phyloP scores from a whole-genome alignment of 2,888 invertebrate species.

The Sarcophaga carnaria region DNA sequence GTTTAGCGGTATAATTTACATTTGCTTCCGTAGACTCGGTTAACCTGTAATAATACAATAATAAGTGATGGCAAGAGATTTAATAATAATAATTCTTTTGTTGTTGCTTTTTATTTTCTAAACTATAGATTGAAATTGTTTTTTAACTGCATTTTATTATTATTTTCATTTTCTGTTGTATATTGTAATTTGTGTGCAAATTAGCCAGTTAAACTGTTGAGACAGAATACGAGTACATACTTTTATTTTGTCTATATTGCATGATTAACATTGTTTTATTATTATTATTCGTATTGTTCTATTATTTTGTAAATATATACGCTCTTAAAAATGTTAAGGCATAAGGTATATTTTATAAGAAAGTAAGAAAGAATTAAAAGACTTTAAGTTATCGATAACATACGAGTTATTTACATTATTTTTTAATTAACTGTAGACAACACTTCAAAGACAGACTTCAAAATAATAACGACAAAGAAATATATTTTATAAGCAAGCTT shows the following conservation, averaged over 20 bases:
- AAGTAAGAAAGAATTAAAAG: too few species aligned
- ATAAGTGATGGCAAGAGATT: background rate
- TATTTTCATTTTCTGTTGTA: background rate
- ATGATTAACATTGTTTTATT: conserved; percentile 12
- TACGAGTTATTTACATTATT: background rate
- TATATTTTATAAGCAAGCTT: too few species aligned
- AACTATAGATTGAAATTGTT: background rate
- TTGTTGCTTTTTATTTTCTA: background rate
- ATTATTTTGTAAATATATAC: too few species aligned
- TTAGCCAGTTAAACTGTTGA: background rate
- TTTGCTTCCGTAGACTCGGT: conserved; percentile 82
- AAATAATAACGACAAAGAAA: too few species aligned
- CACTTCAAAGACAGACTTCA: too few species aligned
- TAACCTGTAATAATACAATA: conserved; percentile 76
- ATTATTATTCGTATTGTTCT: too few species aligned
- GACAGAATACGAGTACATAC: background rate
- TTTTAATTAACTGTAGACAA: conserved; percentile 26
- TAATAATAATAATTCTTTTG: background rate
- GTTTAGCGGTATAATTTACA: conserved; percentile 85
- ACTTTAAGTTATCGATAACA: too few species aligned
- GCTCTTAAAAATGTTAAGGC: too few species aligned
- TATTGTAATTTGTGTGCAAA: background rate
- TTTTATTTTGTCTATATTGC: background rate
- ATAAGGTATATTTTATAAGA: too few species aligned
- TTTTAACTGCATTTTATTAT: background rate